Evolutionary conservation across 1,140 invertebrate genomes (phyloP).

Genomic region (Drosophila sp.): DNA sequence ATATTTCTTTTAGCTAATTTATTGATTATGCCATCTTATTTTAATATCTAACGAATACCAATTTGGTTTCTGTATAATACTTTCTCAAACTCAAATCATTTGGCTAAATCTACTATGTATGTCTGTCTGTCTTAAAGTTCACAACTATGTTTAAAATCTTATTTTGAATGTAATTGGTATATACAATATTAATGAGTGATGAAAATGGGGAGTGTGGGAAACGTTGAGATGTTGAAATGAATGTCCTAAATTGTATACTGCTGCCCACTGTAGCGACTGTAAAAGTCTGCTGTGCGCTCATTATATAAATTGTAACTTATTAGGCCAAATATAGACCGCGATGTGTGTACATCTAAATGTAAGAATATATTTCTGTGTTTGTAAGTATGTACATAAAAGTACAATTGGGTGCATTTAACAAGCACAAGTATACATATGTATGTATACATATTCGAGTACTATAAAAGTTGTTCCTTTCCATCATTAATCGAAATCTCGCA

Average conservation of each 20-base stretch:
- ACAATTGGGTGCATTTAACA: constrained; percentile 9
- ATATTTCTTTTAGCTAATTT: no score
- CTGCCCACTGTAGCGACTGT: not conserved
- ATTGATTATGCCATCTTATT: no score
- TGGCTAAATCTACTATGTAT: not conserved
- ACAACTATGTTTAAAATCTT: not conserved
- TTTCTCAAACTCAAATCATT: not conserved
- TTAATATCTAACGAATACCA: no score
- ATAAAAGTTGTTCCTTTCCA: constrained; percentile 14
- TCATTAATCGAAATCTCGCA: constrained; percentile 7
- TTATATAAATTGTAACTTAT: constrained; percentile 11
- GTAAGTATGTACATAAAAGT: constrained; percentile 9
- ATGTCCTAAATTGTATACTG: constrained; percentile 3
- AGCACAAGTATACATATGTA: not conserved
- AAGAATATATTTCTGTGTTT: constrained; percentile 3
- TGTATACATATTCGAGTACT: not conserved
- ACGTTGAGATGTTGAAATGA: not conserved
- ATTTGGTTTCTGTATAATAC: no score
- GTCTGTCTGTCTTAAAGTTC: not conserved
- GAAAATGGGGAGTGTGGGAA: not conserved
- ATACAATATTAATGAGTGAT: not conserved
- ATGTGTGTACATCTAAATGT: constrained; percentile 17
- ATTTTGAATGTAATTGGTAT: not conserved
- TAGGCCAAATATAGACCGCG: constrained; percentile 17
- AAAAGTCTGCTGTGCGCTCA: constrained; percentile 1